Evolutionary conservation across 1,140 invertebrate species (phyloP), one percentile per base, ranked within the genome.

Genomic region (Lasioglossum albipes): DNA sequence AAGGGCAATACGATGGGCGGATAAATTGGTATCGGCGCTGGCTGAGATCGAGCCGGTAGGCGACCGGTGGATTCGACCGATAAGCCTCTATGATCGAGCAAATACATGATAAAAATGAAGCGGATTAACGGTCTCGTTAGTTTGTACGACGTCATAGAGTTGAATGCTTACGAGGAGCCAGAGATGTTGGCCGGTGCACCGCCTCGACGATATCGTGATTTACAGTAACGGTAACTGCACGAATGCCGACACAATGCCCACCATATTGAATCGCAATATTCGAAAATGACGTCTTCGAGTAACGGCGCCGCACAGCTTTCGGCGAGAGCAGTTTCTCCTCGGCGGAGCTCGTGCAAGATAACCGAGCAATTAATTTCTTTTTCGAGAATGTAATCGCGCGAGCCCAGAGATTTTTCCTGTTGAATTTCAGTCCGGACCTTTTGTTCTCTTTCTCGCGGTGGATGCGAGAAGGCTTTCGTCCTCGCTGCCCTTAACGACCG

Each of bases 231-330:
- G 79, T 86, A 85, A 86, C 80, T 85, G 84, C 80, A 45, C 62
- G 80, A 72, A 86, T 83, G 67, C 75, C 27, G 42, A 61, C 67
- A 76, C 75, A 66, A 74, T 42, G 67, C 61, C 45, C 71, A 75
- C 67, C 70, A 62, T 81, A 86, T 85, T 85, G 84, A 86, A 86
- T 85, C 64, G 84, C 84, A 85, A 86, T 86, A 71, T 85, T 82
- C 84, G 57, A 71, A 72, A 85, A 82, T 83, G 49, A 70, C 71
- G 59, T 65, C 64, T 82, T 62, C 67, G 57, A 52, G 57, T 77
- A 75, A 66, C 41, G 49, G 41, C 65, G 61, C 57, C 65, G 61
- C 57, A 42, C 18, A 54, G 57, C 3, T 22, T 54, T 52, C 16
- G 31, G 36, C 13, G 49, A 54, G 13, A 20, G 36, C 45, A 49